Conservation (phyloP, 2,797 vertebrate species). For the Sebastes umbrosus region DNA sequence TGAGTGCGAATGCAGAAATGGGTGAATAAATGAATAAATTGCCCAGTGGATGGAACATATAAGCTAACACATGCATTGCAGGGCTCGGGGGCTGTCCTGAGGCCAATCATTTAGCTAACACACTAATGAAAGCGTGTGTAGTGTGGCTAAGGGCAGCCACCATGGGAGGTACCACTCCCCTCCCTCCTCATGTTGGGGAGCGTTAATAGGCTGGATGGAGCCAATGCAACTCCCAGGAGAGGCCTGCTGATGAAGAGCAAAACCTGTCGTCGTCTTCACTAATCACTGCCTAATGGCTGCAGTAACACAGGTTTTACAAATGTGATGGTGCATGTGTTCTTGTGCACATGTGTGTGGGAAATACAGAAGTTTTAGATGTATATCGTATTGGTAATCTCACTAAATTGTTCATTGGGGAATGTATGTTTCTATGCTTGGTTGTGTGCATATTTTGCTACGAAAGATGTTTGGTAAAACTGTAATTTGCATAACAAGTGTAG, state of each 20-base stretch:
- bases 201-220: slow-evolving; percentile 81
- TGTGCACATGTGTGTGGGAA: slow-evolving; percentile 3
- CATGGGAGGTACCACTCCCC: slow-evolving; percentile 75
- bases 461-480: not conserved
- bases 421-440: not conserved
- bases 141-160: slow-evolving; percentile 81
- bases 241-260: slow-evolving; percentile 78
- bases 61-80: slow-evolving; percentile 72
- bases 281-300: slow-evolving; percentile 80
- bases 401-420: not conserved
- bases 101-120: slow-evolving; percentile 86
- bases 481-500: not conserved
- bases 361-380: not conserved
- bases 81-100: slow-evolving; percentile 82
- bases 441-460: not conserved
- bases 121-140: slow-evolving; percentile 84
- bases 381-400: not conserved
- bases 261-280: slow-evolving; percentile 77
- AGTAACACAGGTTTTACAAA: slow-evolving; percentile 73
- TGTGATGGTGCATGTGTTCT: slow-evolving; percentile 40
- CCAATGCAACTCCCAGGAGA: slow-evolving; percentile 80
- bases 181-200: slow-evolving; percentile 76
- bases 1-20: slow-evolving; percentile 53
- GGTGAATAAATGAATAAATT: slow-evolving; percentile 81
- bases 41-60: slow-evolving; percentile 64